Base-by-base conservation (phyloP, 2,888 invertebrate species). In the Mycalesis mineus region DNA sequence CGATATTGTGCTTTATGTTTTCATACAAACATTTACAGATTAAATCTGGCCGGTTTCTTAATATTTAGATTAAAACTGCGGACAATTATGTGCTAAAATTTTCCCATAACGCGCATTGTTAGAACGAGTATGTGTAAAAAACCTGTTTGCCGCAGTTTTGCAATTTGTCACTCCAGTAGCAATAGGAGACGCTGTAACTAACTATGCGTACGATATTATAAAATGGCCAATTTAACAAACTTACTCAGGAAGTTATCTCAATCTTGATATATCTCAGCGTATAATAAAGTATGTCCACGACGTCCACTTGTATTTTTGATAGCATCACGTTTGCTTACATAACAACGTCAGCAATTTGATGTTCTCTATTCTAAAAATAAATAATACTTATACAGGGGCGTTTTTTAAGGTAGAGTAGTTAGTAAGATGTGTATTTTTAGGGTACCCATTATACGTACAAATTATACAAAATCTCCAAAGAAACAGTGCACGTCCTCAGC, bases 101-200 rank as follows among this genome's bases (percentile, higher is more conserved):
- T 84, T 86, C 84, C 79, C 84, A 84, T 80, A 78, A 70, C 68
- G 68, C 65, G 73, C 79, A 84, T 84, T 84, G 84, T 84, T 72
- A 74, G 68, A 69, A 65, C 62, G 68, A 74, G 73, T 75, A 78
- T 73, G 72, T 76, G 81, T 74, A 81, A 84, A 44, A 80, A 81
- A 77, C 73, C 72, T 75, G 74, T 78, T 78, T 75, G 63, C 64
- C 75, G 63, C 67, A 65, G 71, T 84, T 78, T 78, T 73, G 81
- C 75, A 83, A 84, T 64, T 55, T 67, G 67, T 67, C 68, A 68
- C 66, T 67, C 50, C 37, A 45, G 28, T 56, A 42, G 49, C 22
- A 22, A 22, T 22, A 22, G 22, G 22, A 22, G 22, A 22, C 3
- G 5, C 22, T 22, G 22, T 4, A 22, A 5, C 22, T 22, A 22